Conservation (phyloP, 1,140 invertebrate species). For the Lutraria rhynchaena region DNA sequence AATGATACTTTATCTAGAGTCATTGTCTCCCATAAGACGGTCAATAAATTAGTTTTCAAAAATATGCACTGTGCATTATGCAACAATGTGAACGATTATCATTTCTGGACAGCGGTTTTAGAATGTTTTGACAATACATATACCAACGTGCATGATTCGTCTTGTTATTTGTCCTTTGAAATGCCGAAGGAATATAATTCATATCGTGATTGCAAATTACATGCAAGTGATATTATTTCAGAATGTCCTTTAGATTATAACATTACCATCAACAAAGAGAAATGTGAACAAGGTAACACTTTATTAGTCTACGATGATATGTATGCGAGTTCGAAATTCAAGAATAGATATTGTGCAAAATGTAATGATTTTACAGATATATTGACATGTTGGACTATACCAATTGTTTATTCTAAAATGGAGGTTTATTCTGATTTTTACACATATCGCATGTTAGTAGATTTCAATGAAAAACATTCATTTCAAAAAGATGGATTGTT, state of each 20-base stretch:
- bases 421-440: not conserved
- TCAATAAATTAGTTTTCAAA: not conserved
- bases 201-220: not conserved
- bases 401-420: not conserved
- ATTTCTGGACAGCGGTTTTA: conserved; percentile 14
- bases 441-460: not conserved
- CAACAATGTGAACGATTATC: conserved; percentile 2
- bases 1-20: conserved; percentile 10
- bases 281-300: not conserved
- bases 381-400: not conserved
- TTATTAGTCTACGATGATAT: not conserved
- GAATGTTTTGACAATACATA: not conserved
- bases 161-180: not conserved
- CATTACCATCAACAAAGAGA: not conserved
- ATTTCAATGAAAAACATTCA: not conserved
- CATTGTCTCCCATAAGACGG: not conserved
- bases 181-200: not conserved
- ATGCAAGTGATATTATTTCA: not conserved
- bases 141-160: not conserved
- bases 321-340: not conserved
- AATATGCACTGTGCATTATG: conserved; percentile 38
- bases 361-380: not conserved
- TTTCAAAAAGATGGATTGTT: not conserved
- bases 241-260: not conserved
- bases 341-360: conserved; percentile 1